Evolutionary conservation across 2,797 vertebrate genomes (phyloP).

Genomic region (Erethizon dorsatum): DNA sequence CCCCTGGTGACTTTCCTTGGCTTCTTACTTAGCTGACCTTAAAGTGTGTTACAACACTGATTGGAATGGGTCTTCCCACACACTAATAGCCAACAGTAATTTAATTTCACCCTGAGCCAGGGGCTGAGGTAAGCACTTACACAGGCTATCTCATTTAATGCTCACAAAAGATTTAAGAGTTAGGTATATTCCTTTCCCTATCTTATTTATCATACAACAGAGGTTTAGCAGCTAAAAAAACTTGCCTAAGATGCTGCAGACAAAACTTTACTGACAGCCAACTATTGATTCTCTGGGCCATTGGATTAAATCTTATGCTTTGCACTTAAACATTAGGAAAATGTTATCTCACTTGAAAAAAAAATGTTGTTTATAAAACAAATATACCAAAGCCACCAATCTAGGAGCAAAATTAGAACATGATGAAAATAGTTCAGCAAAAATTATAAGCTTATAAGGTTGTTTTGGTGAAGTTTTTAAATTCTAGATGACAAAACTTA

Average conservation of each 20-base stretch:
- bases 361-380: conserved; percentile 38
- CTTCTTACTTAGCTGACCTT: neutral
- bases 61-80: neutral
- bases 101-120: neutral
- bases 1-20: neutral
- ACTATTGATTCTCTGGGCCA: neutral
- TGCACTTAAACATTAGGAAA: conserved; percentile 1
- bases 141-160: conserved; percentile 31
- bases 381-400: neutral
- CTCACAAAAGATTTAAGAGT: conserved; percentile 40
- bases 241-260: neutral
- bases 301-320: neutral
- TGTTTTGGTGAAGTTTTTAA: conserved; percentile 1
- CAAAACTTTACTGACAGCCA: neutral
- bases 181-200: neutral
- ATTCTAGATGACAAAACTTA: neutral
- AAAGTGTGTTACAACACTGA: neutral
- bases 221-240: neutral
- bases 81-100: neutral
- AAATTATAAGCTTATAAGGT: neutral
- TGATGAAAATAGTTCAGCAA: neutral
- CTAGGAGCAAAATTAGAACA: conserved; percentile 23
- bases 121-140: neutral
- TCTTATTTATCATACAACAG: neutral
- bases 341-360: neutral